phyloP scores from a whole-genome alignment of 2,797 vertebrate genomes.

The Sebastes itinus region DNA sequence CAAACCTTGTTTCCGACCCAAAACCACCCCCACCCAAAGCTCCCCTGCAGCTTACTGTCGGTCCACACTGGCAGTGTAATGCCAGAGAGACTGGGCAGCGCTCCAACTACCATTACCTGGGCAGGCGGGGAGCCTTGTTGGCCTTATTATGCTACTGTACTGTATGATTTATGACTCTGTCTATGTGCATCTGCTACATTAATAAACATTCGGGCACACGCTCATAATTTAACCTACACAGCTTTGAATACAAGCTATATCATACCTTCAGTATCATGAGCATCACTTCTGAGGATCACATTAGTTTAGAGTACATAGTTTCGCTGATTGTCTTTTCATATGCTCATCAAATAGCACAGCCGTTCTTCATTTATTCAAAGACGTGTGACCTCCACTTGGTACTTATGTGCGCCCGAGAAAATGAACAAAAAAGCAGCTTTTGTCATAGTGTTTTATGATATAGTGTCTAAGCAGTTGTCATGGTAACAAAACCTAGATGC shows the following conservation, averaged over 20 bases:
- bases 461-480: conserved; percentile 20
- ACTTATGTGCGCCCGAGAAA: neutral
- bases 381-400: conserved; percentile 33
- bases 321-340: conserved; percentile 15
- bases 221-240: conserved; percentile 59
- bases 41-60: conserved; percentile 29
- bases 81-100: conserved; percentile 61
- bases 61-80: conserved; percentile 42
- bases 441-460: neutral
- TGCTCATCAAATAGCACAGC: neutral
- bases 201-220: conserved; percentile 67
- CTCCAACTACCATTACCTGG: conserved; percentile 73
- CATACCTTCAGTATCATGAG: conserved; percentile 21
- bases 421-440: neutral
- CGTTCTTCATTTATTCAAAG: conserved; percentile 12
- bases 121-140: conserved; percentile 52
- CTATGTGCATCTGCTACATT: conserved; percentile 68
- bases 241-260: conserved; percentile 46
- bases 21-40: conserved; percentile 4
- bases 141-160: conserved; percentile 70
- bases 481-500: conserved; percentile 24
- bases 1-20: conserved; percentile 15
- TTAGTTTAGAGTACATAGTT: conserved; percentile 16
- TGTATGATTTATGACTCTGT: conserved; percentile 70
- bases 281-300: conserved; percentile 22